Conservation (phyloP, 2,113 vertebrate species). For the Halcyon malimbica region DNA sequence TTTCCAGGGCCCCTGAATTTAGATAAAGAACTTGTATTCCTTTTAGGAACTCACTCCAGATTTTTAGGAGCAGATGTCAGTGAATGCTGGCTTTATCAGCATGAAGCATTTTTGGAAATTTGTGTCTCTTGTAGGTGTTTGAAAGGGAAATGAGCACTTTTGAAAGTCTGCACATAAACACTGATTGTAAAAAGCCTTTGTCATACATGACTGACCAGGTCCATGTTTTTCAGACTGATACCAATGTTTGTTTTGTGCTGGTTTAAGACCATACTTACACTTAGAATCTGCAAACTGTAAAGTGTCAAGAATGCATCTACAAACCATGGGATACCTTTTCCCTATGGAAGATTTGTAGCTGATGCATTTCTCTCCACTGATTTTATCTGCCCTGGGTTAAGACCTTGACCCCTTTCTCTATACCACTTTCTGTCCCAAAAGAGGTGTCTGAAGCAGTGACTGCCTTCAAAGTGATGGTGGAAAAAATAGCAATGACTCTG, state of each 20-base stretch:
- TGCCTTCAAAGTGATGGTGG: not conserved
- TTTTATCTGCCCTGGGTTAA: not conserved
- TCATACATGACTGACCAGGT: not conserved
- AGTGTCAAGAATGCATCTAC: not conserved
- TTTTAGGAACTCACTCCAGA: not conserved
- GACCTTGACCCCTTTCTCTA: not conserved
- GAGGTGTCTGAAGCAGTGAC: not conserved
- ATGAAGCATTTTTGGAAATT: not conserved
- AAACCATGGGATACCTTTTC: not conserved
- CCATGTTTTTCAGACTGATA: not conserved
- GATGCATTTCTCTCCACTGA: not conserved
- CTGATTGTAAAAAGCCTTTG: not conserved
- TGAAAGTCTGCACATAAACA: not conserved
- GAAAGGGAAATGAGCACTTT: not conserved
- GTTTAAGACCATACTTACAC: not conserved
- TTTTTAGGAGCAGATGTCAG: not conserved
- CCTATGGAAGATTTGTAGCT: not conserved
- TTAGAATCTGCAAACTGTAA: not conserved
- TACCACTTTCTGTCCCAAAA: not conserved
- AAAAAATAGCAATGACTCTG: not conserved
- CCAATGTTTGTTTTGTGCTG: not conserved
- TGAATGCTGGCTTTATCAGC: not conserved
- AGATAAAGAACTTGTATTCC: not conserved
- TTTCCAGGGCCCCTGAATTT: not conserved
- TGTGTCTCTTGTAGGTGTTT: not conserved